Conservation (phyloP, 2,113 vertebrate genomes). For the Colinus virginianus region DNA sequence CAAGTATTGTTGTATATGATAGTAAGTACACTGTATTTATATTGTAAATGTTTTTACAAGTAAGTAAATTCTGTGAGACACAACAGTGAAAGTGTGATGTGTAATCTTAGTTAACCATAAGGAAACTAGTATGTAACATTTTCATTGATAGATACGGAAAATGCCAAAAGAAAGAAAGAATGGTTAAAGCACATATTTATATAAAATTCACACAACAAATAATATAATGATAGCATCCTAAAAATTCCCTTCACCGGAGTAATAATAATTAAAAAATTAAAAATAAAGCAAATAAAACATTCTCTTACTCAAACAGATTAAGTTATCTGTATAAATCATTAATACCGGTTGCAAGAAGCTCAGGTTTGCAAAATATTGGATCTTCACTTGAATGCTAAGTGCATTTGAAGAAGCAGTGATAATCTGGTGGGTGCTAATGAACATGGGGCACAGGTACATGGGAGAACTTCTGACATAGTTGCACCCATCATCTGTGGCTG, state of each 20-base stretch:
- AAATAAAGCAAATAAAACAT: neutral
- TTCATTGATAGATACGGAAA: neutral
- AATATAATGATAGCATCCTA: neutral
- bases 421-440: fast-evolving
- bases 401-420: neutral
- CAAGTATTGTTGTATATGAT: neutral
- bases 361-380: neutral
- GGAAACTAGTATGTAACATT: neutral
- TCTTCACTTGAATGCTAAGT: neutral
- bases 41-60: neutral
- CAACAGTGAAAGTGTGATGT: neutral
- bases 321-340: neutral
- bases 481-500: neutral
- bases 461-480: neutral
- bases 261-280: neutral
- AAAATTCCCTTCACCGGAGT: neutral
- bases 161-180: neutral
- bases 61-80: neutral
- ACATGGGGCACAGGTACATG: fast-evolving
- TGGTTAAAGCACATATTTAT: neutral
- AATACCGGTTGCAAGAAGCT: neutral
- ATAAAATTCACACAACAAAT: neutral
- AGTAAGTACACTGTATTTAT: neutral
- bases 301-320: neutral
- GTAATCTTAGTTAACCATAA: neutral